These are phyloP conservation scores for Caenorhabditis sp. DNA, from an alignment of 2,888 invertebrate species.

Conservation along the genomic window DNA sequence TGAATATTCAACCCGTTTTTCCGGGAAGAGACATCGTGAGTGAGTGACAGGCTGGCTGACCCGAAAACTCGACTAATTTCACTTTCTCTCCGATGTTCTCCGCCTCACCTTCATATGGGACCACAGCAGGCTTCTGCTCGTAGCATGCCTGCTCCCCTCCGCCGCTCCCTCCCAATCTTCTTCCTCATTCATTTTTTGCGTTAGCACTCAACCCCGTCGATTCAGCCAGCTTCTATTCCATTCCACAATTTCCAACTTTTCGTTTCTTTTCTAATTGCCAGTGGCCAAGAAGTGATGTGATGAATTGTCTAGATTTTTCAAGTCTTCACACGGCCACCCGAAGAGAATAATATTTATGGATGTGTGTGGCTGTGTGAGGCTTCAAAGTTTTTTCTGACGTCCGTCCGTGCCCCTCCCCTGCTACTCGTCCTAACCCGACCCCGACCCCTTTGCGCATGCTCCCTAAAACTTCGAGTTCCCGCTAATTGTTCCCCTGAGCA, in stretches of 20 bases:
- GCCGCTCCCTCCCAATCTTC: conserved; percentile 42
- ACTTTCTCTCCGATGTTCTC: conserved; percentile 55
- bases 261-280: too few relatives aligned
- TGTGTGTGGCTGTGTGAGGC: conserved; percentile 46
- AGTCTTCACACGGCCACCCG: conserved; percentile 10
- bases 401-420: conserved; percentile 20
- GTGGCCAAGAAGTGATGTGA: conserved; percentile 14
- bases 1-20: conserved; percentile 62
- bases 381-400: conserved; percentile 50
- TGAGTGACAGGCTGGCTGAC: conserved; percentile 61
- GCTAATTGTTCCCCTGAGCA: conserved; percentile 72
- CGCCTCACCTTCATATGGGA: conserved; percentile 54
- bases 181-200: conserved; percentile 53
- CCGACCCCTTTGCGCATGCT: conserved; percentile 55
- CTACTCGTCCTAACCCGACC: conserved; percentile 53
- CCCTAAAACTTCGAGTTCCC: conserved; percentile 66
- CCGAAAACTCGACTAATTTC: conserved; percentile 62
- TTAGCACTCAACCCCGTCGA: conserved; percentile 27
- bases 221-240: conserved; percentile 11
- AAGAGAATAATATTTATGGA: conserved; percentile 44
- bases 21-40: conserved; percentile 63
- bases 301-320: conserved; percentile 34
- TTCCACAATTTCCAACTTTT: conserved; percentile 47
- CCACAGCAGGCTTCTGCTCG: conserved; percentile 10
- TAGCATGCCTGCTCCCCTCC: conserved; percentile 14